These are phyloP conservation scores for Megalurothrips usitatus DNA, from an alignment of 2,888 invertebrate genomes.

Conservation along the genomic window DNA sequence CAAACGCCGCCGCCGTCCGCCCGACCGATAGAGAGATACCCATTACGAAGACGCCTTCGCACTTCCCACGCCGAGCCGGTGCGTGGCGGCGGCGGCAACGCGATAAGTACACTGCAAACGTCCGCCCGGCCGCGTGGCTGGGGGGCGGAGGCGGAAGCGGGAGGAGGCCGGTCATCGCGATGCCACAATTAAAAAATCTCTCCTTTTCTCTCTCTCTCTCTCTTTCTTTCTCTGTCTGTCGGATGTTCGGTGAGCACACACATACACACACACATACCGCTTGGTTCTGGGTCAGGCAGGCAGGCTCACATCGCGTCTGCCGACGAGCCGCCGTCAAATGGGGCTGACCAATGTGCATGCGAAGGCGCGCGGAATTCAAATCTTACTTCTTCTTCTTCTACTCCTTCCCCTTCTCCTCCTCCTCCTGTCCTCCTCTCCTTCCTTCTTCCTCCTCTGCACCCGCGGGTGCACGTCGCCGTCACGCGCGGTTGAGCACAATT, in stretches of 20 bases:
- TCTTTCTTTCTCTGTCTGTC: not conserved
- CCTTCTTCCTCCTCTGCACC: not conserved
- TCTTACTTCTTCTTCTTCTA: no score
- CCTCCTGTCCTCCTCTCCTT: not conserved
- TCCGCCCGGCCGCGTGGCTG: not conserved
- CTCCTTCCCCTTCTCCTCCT: not conserved
- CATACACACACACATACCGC: not conserved
- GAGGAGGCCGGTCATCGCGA: not conserved
- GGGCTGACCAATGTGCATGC: no score
- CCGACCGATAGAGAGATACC: not conserved
- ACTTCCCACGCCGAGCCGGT: not conserved
- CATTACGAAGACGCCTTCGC: not conserved
- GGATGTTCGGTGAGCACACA: slow-evolving; percentile 15
- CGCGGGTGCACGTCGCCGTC: not conserved
- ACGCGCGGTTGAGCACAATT: not conserved
- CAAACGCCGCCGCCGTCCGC: no score
- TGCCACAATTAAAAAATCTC: slow-evolving; percentile 12
- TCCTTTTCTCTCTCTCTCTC: not conserved
- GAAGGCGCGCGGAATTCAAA: no score
- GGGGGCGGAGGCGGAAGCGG: not conserved
- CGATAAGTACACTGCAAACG: not conserved
- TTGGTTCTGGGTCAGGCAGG: not conserved
- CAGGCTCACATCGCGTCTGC: no score
- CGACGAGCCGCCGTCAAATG: no score
- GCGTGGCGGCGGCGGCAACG: not conserved